These are phyloP conservation scores for Pimephales promelas DNA, from an alignment of 2,113 vertebrate genomes.

Conservation along the genomic window DNA sequence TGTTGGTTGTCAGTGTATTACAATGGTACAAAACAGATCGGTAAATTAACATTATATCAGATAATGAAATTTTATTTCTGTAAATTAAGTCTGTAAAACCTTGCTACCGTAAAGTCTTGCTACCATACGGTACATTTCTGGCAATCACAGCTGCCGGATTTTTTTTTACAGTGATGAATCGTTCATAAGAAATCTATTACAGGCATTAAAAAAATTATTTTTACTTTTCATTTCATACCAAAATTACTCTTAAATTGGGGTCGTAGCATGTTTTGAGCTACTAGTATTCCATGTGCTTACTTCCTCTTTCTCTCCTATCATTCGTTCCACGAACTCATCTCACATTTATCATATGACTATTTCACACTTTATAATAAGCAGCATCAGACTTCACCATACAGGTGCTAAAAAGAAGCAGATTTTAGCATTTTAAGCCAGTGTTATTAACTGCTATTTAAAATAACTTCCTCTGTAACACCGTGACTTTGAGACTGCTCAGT, in stretches of 20 bases:
- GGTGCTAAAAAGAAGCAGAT: not conserved
- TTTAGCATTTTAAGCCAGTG: not conserved
- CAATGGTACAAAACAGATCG: too few species aligned
- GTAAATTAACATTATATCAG: too few species aligned
- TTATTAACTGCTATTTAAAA: not conserved
- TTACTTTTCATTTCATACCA: not conserved
- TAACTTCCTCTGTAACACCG: not conserved
- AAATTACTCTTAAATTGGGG: too few species aligned
- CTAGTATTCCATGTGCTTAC: not conserved
- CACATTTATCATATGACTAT: not conserved
- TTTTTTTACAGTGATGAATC: too few species aligned
- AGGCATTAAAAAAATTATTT: not conserved
- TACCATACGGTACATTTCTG: too few species aligned
- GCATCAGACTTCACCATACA: not conserved
- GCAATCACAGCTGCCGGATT: too few species aligned
- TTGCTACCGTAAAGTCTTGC: too few species aligned
- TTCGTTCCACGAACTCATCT: not conserved
- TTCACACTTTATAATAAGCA: conserved; percentile 16
- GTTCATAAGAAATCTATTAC: not conserved
- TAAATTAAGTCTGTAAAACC: too few species aligned
- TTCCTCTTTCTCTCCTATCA: not conserved
- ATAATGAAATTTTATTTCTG: too few species aligned
- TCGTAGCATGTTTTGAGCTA: not conserved
- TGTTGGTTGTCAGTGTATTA: too few species aligned
- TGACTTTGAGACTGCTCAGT: not conserved